phyloP scores from a whole-genome alignment of 64 coral and sea anemone species.

The Acropora tenuis region DNA sequence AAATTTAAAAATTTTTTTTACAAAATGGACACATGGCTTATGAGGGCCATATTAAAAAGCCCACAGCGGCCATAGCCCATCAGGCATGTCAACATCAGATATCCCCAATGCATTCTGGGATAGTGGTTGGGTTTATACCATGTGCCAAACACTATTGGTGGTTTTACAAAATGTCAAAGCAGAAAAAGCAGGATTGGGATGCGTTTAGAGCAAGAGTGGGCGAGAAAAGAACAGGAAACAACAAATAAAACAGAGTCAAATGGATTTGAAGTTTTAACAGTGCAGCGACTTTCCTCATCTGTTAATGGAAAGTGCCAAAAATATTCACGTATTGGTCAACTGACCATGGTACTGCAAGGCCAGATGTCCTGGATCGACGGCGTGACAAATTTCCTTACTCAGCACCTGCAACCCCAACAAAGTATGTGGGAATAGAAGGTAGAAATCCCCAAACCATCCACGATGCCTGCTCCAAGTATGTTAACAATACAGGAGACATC shows the following conservation, averaged over 20 bases:
- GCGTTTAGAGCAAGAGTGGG: conserved; percentile 25
- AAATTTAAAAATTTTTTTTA: neutral
- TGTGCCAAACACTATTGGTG: neutral
- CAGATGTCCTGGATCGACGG: too few relatives aligned
- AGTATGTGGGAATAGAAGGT: conserved; percentile 40
- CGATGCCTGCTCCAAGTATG: conserved; percentile 59
- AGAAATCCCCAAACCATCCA: conserved; percentile 43
- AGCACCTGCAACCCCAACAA: conserved; percentile 31
- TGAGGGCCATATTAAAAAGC: conserved; percentile 15
- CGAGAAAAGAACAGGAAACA: conserved; percentile 39
- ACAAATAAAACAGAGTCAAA: conserved; percentile 15
- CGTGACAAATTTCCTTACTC: conserved; percentile 3
- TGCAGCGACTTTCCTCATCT: conserved; percentile 41
- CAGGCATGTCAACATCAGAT: conserved; percentile 51
- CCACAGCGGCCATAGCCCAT: conserved; percentile 59
- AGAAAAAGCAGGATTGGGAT: conserved; percentile 32
- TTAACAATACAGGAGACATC: conserved; percentile 66
- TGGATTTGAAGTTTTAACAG: conserved; percentile 55
- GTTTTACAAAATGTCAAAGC: conserved; percentile 41
- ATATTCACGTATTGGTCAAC: conserved; percentile 52
- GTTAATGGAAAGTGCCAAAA: conserved; percentile 74
- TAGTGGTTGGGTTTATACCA: too few relatives aligned
- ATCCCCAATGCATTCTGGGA: neutral
- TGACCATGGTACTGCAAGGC: conserved; percentile 28
- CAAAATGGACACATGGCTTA: neutral